Percentiles rank a stretch among this genome's conserved stretches.
These are phyloP conservation scores for Neopipo cinnamomea DNA, from an alignment of 2,113 vertebrate genomes.

Conservation along the genomic window DNA sequence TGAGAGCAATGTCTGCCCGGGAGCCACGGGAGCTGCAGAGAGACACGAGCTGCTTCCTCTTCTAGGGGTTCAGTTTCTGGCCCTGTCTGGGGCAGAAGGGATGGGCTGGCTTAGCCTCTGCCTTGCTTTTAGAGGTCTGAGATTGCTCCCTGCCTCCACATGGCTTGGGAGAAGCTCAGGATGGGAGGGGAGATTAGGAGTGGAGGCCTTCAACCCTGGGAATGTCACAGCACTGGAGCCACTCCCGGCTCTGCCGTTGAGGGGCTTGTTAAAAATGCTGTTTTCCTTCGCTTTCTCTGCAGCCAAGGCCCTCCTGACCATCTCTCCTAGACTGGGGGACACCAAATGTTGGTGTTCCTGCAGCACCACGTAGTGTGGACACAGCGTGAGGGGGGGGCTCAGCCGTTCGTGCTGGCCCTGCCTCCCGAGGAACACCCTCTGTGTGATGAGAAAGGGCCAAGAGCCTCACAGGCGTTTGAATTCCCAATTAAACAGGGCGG, in stretches of 20 bases:
- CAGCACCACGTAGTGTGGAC: accelerated
- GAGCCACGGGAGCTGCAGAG: not conserved
- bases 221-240: accelerated
- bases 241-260: not conserved
- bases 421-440: not conserved
- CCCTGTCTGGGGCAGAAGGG: not conserved
- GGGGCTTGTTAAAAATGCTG: not conserved
- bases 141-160: not conserved
- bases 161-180: not conserved
- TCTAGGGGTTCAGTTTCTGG: not conserved
- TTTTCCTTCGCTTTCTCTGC: not conserved
- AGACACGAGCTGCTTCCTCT: not conserved
- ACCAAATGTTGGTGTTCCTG: not conserved
- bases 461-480: not conserved
- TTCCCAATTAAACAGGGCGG: not conserved
- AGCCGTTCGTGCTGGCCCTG: not conserved
- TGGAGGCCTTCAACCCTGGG: not conserved
- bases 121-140: not conserved
- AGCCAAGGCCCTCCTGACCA: not conserved
- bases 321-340: not conserved
- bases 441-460: accelerated
- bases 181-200: not conserved
- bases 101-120: not conserved
- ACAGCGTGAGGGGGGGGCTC: too few relatives aligned
- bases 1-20: not conserved